These are phyloP conservation scores for Chlorops oryzae DNA, from an alignment of 1,140 invertebrate species.

Conservation along the genomic window DNA sequence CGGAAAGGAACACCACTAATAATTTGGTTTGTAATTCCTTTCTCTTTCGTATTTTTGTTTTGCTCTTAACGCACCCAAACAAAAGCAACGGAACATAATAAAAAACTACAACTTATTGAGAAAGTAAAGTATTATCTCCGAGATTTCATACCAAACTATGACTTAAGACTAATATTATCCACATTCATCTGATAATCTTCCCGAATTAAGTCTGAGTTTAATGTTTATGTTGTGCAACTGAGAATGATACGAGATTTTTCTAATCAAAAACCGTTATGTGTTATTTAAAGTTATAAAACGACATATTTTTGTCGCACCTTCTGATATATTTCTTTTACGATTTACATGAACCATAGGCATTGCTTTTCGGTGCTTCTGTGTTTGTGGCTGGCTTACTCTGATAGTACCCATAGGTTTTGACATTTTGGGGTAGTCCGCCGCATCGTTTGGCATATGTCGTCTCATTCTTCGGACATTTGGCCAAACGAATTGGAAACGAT, in stretches of 20 bases:
- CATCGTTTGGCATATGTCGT: conserved; percentile 46
- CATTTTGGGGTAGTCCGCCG: conserved; percentile 62
- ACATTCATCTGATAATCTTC: too few species aligned
- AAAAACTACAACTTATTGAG: too few species aligned
- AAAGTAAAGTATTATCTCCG: too few species aligned
- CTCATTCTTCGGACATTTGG: conserved; percentile 60
- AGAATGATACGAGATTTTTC: conserved; percentile 18
- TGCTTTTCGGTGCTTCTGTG: conserved; percentile 45
- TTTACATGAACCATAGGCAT: conserved; percentile 52
- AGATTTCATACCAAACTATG: too few species aligned
- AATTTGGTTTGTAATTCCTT: too few species aligned
- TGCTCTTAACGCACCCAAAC: too few species aligned
- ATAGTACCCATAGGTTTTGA: conserved; percentile 81
- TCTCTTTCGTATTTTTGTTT: too few species aligned
- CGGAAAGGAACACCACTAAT: too few species aligned
- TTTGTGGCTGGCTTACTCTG: conserved; percentile 63
- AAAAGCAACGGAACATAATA: too few species aligned
- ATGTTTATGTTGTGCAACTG: conserved; percentile 8
- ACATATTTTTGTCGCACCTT: conserved; percentile 49
- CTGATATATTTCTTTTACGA: conserved; percentile 49
- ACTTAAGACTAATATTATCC: too few species aligned
- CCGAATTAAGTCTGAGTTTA: conserved; percentile 27
- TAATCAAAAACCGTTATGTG: too few species aligned
- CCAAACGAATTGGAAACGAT: conserved; percentile 83
- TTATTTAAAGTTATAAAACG: conserved; percentile 20